Evolutionary conservation across 2,797 vertebrate species (phyloP), one percentile per base, ranked within the genome.

Genomic region (Myripristis jacobus): DNA sequence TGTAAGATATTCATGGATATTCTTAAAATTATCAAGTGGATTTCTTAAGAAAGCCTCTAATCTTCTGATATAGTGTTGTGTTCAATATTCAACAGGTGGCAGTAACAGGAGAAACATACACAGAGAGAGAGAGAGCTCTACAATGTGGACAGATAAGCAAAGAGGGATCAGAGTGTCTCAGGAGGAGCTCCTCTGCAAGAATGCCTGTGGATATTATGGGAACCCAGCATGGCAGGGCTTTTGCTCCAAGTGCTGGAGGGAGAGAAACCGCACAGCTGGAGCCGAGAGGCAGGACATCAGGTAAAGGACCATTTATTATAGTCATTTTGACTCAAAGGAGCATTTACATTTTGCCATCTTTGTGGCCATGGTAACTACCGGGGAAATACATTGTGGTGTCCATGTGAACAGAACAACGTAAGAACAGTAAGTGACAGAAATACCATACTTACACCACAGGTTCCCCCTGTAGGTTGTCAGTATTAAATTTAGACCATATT

Each of bases 231-330:
- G 95, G 95, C 93, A 95, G 67, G 94, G 95, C 55, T 94, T 94
- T 80, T 95, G 95, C 83, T 95, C 95, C 25, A 95, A 95, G 70
- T 95, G 95, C 88, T 95, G 95, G 95, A 92, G 93, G 60, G 92
- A 95, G 51, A 78, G 67, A 60, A 84, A 85, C 9, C 91, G 89
- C 34, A 77, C 84, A 12, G 38, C 78, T 1, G 92, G 75, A 76
- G 65, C 76, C 16, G 75, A 47, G 6, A 84, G 44, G 53, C 85
- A 87, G 57, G 90, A 93, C 19, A 21, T 67, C 0, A 90, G 92
- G 93, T 93, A 84, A 60, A 27, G 29, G 1, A 16, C 0, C 25
- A 2, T 1, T 8, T 43, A 2, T 18, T 15, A 11, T 16, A 1
- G 5, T 19, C 16, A 24, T 34, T 47, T 27, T 29, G 15, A 27